Base-by-base conservation (phyloP, 2,113 vertebrate genomes). In the Crypturellus undulatus region DNA sequence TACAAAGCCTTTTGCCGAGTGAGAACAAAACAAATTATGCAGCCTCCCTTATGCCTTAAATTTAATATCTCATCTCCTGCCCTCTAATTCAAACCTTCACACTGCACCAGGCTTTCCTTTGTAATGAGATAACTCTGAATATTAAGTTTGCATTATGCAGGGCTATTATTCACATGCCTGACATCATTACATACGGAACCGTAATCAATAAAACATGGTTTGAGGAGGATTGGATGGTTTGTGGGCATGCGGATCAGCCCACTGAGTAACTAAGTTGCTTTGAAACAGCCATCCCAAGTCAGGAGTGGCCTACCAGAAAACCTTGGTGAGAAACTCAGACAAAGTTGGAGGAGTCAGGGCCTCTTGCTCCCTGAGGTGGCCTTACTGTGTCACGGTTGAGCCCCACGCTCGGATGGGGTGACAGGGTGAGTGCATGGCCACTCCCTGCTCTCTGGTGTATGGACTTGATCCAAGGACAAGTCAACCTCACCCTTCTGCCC, bases 61-160 rank as follows among this genome's bases (percentile, higher is more conserved):
- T 95, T 93, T 89, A 94, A 96, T 95, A 92, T 94, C 94, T 97
- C 94, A 96, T 96, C 95, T 97, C 96, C 92, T 93, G 90, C 86
- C 87, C 68, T 94, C 91, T 97, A 96, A 97, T 97, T 96, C 95
- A 96, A 97, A 95, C 94, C 95, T 94, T 96, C 92, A 90, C 92
- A 92, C 85, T 75, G 69, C 76, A 94, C 85, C 82, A 90, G 8
- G 20, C 70, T 94, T 96, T 96, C 94, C 94, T 97, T 95, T 95
- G 95, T 94, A 95, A 97, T 86, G 94, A 97, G 94, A 96, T 96
- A 96, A 96, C 88, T 94, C 88, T 89, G 90, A 96, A 96, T 96
- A 97, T 97, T 96, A 96, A 95, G 94, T 89, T 89, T 96, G 95
- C 92, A 89, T 91, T 97, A 92, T 19, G 28, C 67, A 79, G 88